Base-by-base conservation (phyloP, 2,113 vertebrate species). In the Neopipo cinnamomea region DNA sequence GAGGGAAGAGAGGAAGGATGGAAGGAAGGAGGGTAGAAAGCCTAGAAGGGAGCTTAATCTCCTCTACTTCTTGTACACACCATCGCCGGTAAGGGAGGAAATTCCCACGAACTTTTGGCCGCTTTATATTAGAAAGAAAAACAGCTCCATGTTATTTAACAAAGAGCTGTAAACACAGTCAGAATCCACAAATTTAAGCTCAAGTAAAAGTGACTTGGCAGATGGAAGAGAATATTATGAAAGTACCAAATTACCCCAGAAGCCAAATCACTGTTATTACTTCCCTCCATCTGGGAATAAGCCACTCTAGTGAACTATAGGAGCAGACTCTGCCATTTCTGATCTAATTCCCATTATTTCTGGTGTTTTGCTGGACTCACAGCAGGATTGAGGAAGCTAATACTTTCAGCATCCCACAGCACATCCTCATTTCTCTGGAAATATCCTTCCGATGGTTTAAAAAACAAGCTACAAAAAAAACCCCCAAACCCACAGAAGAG, bases 91-190 rank as follows among this genome's bases (percentile, higher is more conserved):
- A 28, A 37, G 59, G 52, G 56, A 84, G 61, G 35, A 80, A 67
- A 90, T 70, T 88, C 68, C 59, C 55, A 30, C n/a, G 71, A 67
- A 33, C 35, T 94, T 94, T 39, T 80, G 63, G 65, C 31, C 24
- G 8, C 78, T 90, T 96, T 88, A 75, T 90, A 90, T 72, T 80
- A 78, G 93, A 79, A 91, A 93, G 59, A 28, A 63, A 77, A 80
- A 3, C 42, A 49, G 46, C 9, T 6, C 80, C 65, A 17, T 1
- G 12, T 49, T 50, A 33, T 63, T 81, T 63, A 88, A 73, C 71
- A 90, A 44, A 37, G 44, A 88, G 25, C 65, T 74, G 61, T 62
- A 90, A 94, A 86, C 59, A 66, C 55, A 44, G 55, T 6, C 49
- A 46, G 79, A 16, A 31, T 49, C 44, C 66, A 24, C 44, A 73